These are phyloP conservation scores for Chaenodraco wilsoni DNA, from an alignment of 2,797 vertebrate genomes.

Conservation along the genomic window DNA sequence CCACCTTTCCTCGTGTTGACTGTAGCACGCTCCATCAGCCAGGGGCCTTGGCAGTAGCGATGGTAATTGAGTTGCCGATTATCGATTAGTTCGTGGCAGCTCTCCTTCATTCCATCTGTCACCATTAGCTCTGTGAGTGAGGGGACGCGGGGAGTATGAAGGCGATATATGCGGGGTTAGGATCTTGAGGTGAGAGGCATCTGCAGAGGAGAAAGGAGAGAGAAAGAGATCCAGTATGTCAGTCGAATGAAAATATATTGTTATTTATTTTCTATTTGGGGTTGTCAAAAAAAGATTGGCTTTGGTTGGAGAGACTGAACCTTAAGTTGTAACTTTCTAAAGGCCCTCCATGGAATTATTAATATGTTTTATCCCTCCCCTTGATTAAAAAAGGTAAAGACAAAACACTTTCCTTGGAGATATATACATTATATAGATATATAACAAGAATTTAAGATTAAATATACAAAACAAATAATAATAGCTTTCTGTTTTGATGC, in stretches of 20 bases:
- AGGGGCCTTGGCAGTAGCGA: constrained; percentile 42
- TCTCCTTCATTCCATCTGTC: constrained; percentile 63
- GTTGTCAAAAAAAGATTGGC: neutral
- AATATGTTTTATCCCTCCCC: neutral
- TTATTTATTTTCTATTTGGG: neutral
- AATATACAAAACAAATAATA: neutral
- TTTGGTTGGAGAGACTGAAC: neutral
- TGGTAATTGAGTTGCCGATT: constrained; percentile 73
- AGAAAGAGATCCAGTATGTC: neutral
- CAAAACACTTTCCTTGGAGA: too few species aligned
- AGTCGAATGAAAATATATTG: neutral
- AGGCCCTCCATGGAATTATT: neutral
- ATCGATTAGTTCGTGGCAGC: constrained; percentile 71
- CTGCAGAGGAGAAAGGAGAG: neutral
- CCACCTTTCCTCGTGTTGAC: constrained; percentile 47
- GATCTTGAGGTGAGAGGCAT: constrained; percentile 7
- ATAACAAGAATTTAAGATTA: too few species aligned
- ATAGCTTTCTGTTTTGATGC: neutral
- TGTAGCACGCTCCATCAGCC: constrained; percentile 64
- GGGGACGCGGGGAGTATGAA: constrained; percentile 3
- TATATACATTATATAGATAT: neutral
- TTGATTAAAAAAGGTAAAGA: neutral
- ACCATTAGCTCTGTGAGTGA: constrained; percentile 45
- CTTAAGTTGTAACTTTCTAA: neutral
- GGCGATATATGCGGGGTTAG: neutral